phyloP scores from a whole-genome alignment of 2,797 vertebrate genomes.

The Tapera naevia region DNA sequence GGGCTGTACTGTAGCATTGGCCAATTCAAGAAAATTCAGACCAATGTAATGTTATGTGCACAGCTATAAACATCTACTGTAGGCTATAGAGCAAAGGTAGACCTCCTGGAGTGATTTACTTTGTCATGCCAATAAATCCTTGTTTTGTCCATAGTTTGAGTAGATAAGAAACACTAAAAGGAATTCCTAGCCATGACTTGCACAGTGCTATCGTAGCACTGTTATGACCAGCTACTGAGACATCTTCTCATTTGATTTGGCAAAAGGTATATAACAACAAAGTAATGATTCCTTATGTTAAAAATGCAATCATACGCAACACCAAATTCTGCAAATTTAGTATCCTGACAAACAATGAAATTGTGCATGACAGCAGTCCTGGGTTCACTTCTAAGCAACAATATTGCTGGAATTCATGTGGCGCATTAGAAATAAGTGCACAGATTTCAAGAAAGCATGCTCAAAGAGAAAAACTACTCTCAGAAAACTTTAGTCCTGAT shows the following conservation, averaged over 20 bases:
- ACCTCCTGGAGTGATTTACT: neutral
- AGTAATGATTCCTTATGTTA: neutral
- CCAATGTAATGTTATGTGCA: neutral
- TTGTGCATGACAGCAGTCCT: conserved; percentile 10
- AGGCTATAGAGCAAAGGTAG: neutral
- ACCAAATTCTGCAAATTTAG: conserved; percentile 18
- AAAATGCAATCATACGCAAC: neutral
- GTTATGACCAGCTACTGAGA: neutral
- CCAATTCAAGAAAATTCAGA: neutral
- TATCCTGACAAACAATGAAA: conserved; percentile 48
- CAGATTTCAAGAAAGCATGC: neutral
- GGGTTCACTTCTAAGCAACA: conserved; percentile 46
- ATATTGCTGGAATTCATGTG: conserved; percentile 38
- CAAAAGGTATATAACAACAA: neutral
- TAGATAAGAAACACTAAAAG: neutral
- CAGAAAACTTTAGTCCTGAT: neutral
- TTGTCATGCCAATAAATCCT: neutral
- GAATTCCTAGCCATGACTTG: neutral
- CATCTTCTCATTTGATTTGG: neutral
- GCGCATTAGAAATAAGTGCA: conserved; percentile 49
- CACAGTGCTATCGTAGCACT: neutral
- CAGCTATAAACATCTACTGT: neutral
- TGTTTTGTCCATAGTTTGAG: neutral
- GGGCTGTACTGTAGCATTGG: neutral
- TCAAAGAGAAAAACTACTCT: neutral